These are phyloP conservation scores for Platichthys flesus DNA, from an alignment of 2,113 vertebrate genomes.

Conservation along the genomic window DNA sequence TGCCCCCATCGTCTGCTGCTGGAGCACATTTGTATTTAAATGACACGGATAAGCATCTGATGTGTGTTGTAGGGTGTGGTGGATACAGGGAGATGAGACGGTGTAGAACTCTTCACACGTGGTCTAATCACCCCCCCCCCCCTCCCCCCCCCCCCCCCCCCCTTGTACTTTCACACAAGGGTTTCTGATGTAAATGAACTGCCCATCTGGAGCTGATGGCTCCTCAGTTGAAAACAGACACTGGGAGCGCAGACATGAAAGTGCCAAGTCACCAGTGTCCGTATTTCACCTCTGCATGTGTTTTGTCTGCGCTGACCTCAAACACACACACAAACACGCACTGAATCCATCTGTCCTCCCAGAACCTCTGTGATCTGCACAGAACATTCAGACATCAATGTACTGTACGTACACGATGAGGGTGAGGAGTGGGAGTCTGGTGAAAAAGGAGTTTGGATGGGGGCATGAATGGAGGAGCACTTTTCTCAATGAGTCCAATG, in stretches of 20 bases:
- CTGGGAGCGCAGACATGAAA: conserved; percentile 22
- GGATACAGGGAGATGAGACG: not conserved
- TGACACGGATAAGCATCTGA: conserved; percentile 28
- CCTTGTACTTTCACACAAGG: conserved; percentile 27
- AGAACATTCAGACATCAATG: not conserved
- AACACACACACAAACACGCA: not conserved
- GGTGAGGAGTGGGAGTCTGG: conserved; percentile 26
- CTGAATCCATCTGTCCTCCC: not conserved
- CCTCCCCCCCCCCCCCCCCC: not conserved
- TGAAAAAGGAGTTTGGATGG: conserved; percentile 46
- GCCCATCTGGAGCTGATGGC: conserved; percentile 55
- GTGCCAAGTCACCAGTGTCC: not conserved
- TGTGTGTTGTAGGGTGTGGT: conserved; percentile 26
- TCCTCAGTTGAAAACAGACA: conserved; percentile 40
- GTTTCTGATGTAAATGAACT: conserved; percentile 64
- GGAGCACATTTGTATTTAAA: conserved; percentile 15
- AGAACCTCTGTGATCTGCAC: no score
- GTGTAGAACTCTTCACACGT: not conserved
- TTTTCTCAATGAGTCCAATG: conserved; percentile 84
- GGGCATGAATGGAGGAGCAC: conserved; percentile 71
- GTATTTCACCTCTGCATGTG: conserved; percentile 2
- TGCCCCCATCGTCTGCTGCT: not conserved
- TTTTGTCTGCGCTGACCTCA: not conserved
- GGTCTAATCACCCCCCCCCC: conserved; percentile 41
- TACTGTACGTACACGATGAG: conserved; percentile 55